Conservation (phyloP, 2,797 vertebrate species). For the Melanogrammus aeglefinus region DNA sequence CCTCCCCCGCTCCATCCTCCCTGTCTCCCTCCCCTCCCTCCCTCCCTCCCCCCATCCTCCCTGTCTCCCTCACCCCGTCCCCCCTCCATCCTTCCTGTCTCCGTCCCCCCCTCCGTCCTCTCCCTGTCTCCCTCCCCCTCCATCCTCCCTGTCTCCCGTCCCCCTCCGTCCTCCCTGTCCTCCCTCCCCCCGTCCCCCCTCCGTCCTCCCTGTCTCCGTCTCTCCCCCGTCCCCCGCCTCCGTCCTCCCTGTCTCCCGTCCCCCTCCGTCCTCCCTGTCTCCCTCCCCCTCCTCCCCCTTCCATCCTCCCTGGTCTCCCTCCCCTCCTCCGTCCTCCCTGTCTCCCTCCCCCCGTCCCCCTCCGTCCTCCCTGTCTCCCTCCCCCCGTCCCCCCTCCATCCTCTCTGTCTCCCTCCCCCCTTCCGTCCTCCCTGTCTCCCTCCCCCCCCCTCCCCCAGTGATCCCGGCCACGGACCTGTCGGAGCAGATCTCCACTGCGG, state of each 20-base stretch:
- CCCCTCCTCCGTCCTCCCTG: not conserved
- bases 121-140: not conserved
- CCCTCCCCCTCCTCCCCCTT: slow-evolving; percentile 9
- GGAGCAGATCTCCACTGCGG: slow-evolving; percentile 95
- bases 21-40: no score
- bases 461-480: slow-evolving; percentile 95
- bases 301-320: not conserved
- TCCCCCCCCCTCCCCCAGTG: slow-evolving; percentile 66
- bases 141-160: slow-evolving; percentile 24
- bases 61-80: no score
- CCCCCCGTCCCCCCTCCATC: no score
- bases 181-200: not conserved
- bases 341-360: no score
- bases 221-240: slow-evolving; percentile 11
- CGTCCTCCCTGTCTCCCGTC: not conserved
- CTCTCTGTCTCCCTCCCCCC: not conserved
- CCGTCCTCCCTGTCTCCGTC: not conserved
- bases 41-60: slow-evolving; percentile 22
- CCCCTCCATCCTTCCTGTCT: not conserved
- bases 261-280: not conserved
- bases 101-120: not conserved
- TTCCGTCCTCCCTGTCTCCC: not conserved
- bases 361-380: no score
- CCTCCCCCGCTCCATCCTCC: not conserved
- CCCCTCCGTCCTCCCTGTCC: not conserved